Percentiles rank a stretch among this genome's conserved stretches.
Evolutionary conservation across 2,888 invertebrate species (phyloP).

Genomic region (Bembecia ichneumoniformis): DNA sequence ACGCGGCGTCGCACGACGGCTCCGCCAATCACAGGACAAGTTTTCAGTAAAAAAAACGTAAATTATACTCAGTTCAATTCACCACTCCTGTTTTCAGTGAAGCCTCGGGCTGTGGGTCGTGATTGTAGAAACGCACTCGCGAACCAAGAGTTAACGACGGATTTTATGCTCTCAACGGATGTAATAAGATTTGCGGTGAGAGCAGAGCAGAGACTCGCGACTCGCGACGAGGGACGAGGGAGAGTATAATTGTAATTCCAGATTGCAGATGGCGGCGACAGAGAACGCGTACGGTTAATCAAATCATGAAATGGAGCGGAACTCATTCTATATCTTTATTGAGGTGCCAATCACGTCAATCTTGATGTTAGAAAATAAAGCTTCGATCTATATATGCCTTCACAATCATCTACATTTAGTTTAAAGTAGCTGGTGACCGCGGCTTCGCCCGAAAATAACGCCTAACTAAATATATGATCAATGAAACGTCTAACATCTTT

Average conservation of each 20-base stretch:
- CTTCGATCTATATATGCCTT: too few relatives aligned
- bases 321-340: conserved; percentile 16
- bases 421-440: too few relatives aligned
- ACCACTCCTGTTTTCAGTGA: conserved; percentile 46
- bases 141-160: conserved; percentile 9
- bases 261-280: conserved; percentile 60
- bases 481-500: too few relatives aligned
- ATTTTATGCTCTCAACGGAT: conserved; percentile 26
- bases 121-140: conserved; percentile 20
- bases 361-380: too few relatives aligned
- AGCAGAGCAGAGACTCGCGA: conserved; percentile 5
- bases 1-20: conserved; percentile 23
- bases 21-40: conserved; percentile 48
- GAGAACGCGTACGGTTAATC: conserved; percentile 49
- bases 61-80: conserved; percentile 53
- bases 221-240: conserved; percentile 11
- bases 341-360: not conserved
- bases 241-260: conserved; percentile 45
- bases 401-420: too few relatives aligned
- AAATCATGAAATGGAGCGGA: conserved; percentile 36
- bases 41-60: conserved; percentile 52
- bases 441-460: too few relatives aligned
- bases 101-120: conserved; percentile 49
- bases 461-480: too few relatives aligned
- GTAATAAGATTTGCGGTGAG: conserved; percentile 11